Conservation (phyloP, 2,113 vertebrate genomes). For the Plecturocebus donacophilus region DNA sequence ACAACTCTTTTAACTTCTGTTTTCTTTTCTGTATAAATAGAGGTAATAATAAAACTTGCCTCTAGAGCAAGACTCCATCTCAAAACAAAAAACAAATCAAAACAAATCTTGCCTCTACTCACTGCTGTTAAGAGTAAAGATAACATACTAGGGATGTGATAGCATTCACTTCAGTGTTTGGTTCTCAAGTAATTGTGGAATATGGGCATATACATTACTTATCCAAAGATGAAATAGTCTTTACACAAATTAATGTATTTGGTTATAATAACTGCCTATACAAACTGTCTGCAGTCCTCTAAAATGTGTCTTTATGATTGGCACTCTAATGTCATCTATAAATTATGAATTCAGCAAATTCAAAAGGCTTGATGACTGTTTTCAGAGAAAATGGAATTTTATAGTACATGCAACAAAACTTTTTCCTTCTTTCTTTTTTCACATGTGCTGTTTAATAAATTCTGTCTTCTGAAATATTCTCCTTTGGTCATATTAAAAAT, state of each 20-base stretch:
- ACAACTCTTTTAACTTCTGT: not conserved
- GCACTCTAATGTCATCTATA: not conserved
- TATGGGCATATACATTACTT: not conserved
- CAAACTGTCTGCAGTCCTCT: not conserved
- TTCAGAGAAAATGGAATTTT: slow-evolving; percentile 16
- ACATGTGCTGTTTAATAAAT: not conserved
- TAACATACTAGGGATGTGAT: not conserved
- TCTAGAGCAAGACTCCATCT: not conserved
- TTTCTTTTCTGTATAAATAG: not conserved
- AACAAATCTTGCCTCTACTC: not conserved
- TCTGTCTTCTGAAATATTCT: slow-evolving; percentile 36
- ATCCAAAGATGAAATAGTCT: not conserved
- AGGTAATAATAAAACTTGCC: not conserved
- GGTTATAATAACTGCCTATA: not conserved
- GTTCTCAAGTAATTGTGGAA: not conserved
- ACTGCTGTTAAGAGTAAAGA: not conserved
- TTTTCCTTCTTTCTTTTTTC: slow-evolving; percentile 12
- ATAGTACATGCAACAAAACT: not conserved
- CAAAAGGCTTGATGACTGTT: not conserved
- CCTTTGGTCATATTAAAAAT: slow-evolving; percentile 31
- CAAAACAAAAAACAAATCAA: no score
- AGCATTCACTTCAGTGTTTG: not conserved
- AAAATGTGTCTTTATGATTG: slow-evolving; percentile 38
- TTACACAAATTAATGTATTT: not conserved
- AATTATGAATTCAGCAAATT: slow-evolving; percentile 37